Percentiles rank a stretch among this genome's conserved stretches.
Evolutionary conservation across 2,888 invertebrate genomes (phyloP).

Genomic region (Charanyca ferruginea): DNA sequence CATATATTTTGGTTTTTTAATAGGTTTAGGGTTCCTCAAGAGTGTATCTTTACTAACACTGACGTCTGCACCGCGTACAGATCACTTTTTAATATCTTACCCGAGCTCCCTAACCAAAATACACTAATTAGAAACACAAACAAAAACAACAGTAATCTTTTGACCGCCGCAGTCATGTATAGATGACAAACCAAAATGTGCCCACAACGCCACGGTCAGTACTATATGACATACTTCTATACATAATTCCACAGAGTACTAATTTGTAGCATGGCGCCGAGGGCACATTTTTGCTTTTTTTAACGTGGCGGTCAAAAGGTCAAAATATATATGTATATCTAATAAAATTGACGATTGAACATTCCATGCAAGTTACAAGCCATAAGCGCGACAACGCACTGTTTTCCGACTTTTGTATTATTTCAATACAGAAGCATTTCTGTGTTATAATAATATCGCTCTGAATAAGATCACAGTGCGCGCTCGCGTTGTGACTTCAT

Average conservation of each 20-base stretch:
- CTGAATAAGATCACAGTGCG: background rate
- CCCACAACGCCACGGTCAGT: too few species aligned
- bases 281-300: too few species aligned
- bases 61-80: conserved; percentile 46
- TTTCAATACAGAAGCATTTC: background rate
- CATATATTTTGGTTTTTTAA: background rate
- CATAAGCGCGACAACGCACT: background rate
- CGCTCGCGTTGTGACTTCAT: background rate
- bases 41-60: conserved; percentile 52
- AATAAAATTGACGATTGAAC: conserved; percentile 3
- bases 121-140: conserved; percentile 51
- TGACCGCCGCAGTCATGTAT: too few species aligned
- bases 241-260: too few species aligned
- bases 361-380: conserved; percentile 23
- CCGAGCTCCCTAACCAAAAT: conserved; percentile 55
- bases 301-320: too few species aligned
- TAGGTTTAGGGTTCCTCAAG: conserved; percentile 41
- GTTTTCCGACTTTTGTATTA: background rate
- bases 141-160: conserved; percentile 24
- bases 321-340: conserved; percentile 4
- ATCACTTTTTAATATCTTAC: conserved; percentile 45
- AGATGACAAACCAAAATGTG: too few species aligned
- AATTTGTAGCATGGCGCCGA: too few species aligned
- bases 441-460: background rate
- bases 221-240: too few species aligned